These are phyloP conservation scores for Cebidichthys violaceus DNA, from an alignment of 2,113 vertebrate species.

Conservation along the genomic window DNA sequence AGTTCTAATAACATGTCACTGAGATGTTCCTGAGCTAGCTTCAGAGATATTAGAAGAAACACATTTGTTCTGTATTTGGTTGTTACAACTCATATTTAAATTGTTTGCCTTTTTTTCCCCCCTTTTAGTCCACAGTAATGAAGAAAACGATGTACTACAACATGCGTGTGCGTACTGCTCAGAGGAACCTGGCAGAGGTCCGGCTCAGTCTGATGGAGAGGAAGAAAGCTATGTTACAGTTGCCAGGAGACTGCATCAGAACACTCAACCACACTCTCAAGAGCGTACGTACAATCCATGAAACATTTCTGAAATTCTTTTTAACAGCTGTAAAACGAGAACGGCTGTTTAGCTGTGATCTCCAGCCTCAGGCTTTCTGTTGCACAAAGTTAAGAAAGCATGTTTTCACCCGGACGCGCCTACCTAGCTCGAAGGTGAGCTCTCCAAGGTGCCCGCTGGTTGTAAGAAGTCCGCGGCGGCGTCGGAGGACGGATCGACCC, in stretches of 20 bases:
- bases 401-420: conserved; percentile 19
- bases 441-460: conserved; percentile 65
- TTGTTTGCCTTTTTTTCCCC: not conserved
- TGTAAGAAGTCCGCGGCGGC: conserved; percentile 60
- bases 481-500: conserved; percentile 27
- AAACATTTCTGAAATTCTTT: not conserved
- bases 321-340: not conserved
- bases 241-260: conserved; percentile 86
- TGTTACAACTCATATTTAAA: not conserved
- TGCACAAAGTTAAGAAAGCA: not conserved
- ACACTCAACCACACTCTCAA: conserved; percentile 83
- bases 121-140: conserved; percentile 85
- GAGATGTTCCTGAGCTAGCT: not conserved
- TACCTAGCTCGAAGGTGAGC: conserved; percentile 83
- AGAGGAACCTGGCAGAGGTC: conserved; percentile 83
- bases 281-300: conserved; percentile 80
- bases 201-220: conserved; percentile 80
- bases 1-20: not conserved
- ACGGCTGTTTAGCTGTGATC: not conserved
- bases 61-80: not conserved
- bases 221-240: conserved; percentile 80
- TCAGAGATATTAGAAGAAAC: not conserved
- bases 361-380: not conserved
- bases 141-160: conserved; percentile 95
- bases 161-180: conserved; percentile 86